phyloP scores from a whole-genome alignment of 2,888 invertebrate species.

The Megastigmus dorsalis region DNA sequence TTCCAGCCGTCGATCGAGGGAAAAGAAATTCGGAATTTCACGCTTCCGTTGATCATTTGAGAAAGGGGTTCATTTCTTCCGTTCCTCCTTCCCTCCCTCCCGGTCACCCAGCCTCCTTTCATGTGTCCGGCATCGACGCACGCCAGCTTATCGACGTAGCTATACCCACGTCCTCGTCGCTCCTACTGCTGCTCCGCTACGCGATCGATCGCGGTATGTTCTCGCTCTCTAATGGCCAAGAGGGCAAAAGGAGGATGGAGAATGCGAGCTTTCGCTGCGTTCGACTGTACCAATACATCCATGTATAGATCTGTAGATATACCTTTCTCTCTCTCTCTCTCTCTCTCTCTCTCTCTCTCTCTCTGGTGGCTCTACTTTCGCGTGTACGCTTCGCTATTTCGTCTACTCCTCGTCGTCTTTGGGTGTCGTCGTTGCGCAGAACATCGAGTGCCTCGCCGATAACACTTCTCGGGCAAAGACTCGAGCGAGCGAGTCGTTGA shows the following conservation, averaged over 20 bases:
- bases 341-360: conserved; percentile 5
- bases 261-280: conserved; percentile 57
- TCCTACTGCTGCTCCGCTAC: too few species aligned
- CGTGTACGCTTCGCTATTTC: conserved; percentile 17
- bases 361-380: too few species aligned
- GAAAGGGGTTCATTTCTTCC: conserved; percentile 33
- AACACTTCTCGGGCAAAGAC: conserved; percentile 43
- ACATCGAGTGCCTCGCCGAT: conserved; percentile 55
- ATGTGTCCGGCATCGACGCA: neutral
- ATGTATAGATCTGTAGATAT: too few species aligned
- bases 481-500: neutral
- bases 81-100: conserved; percentile 9
- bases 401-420: neutral
- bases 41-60: conserved; percentile 70
- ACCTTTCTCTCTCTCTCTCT: too few species aligned
- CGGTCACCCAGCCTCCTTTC: too few species aligned
- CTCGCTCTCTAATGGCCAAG: conserved; percentile 59
- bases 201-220: conserved; percentile 46
- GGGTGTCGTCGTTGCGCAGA: conserved; percentile 10
- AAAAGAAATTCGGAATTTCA: conserved; percentile 73
- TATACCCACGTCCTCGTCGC: too few species aligned
- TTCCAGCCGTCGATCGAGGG: conserved; percentile 59
- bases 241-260: conserved; percentile 43
- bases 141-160: neutral
- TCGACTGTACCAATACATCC: too few species aligned